Conservation (phyloP, 2,797 vertebrate species). For the Semaprochilodus insignis region DNA sequence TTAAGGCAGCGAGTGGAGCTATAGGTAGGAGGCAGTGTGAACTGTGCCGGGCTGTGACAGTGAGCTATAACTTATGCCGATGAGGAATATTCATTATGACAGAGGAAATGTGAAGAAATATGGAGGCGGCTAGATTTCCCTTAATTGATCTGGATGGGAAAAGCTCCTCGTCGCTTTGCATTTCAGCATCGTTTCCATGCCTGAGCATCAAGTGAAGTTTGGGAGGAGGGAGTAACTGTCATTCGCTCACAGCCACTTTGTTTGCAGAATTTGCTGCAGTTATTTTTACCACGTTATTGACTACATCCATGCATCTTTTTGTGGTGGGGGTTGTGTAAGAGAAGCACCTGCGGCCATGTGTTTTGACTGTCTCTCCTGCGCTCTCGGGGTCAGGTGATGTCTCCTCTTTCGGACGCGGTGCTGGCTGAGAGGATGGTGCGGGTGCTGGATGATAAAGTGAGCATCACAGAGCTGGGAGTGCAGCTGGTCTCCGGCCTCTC, state of each 20-base stretch:
- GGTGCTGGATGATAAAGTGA: slow-evolving; percentile 86
- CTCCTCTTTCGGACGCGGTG: slow-evolving; percentile 85
- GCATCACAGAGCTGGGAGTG: slow-evolving; percentile 82
- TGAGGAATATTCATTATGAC: slow-evolving; percentile 75
- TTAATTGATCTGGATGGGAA: slow-evolving; percentile 74
- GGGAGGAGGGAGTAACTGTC: slow-evolving; percentile 50
- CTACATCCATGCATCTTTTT: not conserved
- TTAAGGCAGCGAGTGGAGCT: slow-evolving; percentile 49
- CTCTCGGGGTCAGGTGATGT: slow-evolving; percentile 76
- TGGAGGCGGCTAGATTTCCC: slow-evolving; percentile 61
- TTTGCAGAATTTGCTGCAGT: slow-evolving; percentile 2
- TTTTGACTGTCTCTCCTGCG: slow-evolving; percentile 5
- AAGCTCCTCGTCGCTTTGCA: slow-evolving; percentile 68
- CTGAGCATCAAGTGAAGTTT: slow-evolving; percentile 56
- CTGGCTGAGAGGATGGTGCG: slow-evolving; percentile 86
- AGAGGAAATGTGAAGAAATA: slow-evolving; percentile 66
- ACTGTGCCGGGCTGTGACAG: slow-evolving; percentile 55
- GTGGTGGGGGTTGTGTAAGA: not conserved
- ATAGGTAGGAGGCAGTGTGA: slow-evolving; percentile 55
- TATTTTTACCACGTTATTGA: slow-evolving; percentile 29
- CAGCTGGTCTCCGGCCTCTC: slow-evolving; percentile 86
- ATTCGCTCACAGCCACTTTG: slow-evolving; percentile 1
- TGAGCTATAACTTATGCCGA: slow-evolving; percentile 65
- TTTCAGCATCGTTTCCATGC: slow-evolving; percentile 70
- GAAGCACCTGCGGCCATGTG: slow-evolving; percentile 8